Evolutionary conservation across 2,888 invertebrate species (phyloP).

Genomic region (Sialis lutaria): DNA sequence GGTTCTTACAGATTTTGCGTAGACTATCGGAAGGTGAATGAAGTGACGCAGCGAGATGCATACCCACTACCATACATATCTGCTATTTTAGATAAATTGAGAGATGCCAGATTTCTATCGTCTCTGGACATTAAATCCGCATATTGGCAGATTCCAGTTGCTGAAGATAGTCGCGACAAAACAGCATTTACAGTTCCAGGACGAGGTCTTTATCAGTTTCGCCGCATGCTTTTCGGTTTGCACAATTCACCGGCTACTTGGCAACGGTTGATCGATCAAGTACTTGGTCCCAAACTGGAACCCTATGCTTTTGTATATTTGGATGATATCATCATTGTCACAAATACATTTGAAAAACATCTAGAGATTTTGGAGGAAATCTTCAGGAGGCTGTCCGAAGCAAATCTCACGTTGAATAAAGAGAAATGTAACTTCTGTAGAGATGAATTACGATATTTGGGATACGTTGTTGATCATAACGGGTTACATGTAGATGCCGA

Average conservation of each 20-base stretch:
- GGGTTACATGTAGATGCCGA: slow-evolving; percentile 12
- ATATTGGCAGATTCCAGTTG: background rate
- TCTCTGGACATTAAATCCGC: background rate
- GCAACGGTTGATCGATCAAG: slow-evolving; percentile 10
- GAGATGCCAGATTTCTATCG: background rate
- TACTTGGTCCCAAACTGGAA: slow-evolving; percentile 9
- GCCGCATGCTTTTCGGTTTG: slow-evolving; percentile 11
- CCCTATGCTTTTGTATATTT: slow-evolving; percentile 9
- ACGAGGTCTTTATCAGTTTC: background rate
- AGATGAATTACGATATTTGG: slow-evolving; percentile 12
- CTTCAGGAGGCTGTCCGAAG: background rate
- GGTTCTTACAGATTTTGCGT: background rate
- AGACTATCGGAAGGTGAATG: background rate
- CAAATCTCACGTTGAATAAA: background rate
- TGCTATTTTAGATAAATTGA: background rate
- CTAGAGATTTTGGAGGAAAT: slow-evolving; percentile 5
- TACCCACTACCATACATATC: background rate
- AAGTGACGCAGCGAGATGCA: background rate
- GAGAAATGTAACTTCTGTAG: slow-evolving; percentile 11
- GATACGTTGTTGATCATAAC: slow-evolving; percentile 13
- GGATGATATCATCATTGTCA: slow-evolving; percentile 11
- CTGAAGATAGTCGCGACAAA: background rate
- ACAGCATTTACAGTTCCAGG: background rate
- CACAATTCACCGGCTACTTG: slow-evolving; percentile 10
- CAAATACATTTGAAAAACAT: slow-evolving; percentile 10